These are phyloP conservation scores for Nycticebus coucang DNA, from an alignment of 2,113 vertebrate species.

Conservation along the genomic window DNA sequence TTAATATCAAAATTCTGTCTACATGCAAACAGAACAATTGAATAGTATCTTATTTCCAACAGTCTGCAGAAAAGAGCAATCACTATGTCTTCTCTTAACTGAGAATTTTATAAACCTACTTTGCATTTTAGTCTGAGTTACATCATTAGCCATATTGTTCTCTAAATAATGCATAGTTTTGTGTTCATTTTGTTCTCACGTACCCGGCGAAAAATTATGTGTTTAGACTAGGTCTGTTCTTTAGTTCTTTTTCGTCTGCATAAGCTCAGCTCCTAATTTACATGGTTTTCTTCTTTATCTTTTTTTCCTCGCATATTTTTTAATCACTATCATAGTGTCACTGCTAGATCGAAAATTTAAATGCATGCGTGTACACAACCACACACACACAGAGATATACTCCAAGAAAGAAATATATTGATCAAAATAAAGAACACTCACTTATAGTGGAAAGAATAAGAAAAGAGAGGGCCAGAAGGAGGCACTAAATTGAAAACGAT, in stretches of 20 bases:
- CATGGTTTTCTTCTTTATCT: not conserved
- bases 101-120: not conserved
- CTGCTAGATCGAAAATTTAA: not conserved
- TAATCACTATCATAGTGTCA: not conserved
- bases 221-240: not conserved
- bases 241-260: not conserved
- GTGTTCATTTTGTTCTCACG: not conserved
- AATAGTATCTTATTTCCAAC: not conserved
- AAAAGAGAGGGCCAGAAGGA: not conserved
- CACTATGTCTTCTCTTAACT: not conserved
- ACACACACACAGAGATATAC: not conserved
- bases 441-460: fast-evolving
- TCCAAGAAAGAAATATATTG: not conserved
- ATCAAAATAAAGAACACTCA: not conserved
- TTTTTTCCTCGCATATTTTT: not conserved
- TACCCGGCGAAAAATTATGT: not conserved
- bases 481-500: not conserved
- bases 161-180: not conserved
- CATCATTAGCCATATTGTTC: not conserved
- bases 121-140: not conserved
- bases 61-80: not conserved
- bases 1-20: not conserved
- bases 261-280: not conserved
- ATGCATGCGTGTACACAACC: not conserved
- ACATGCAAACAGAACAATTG: not conserved